Evolutionary conservation across 2,888 invertebrate genomes (phyloP).

Genomic region (Antitype chi): DNA sequence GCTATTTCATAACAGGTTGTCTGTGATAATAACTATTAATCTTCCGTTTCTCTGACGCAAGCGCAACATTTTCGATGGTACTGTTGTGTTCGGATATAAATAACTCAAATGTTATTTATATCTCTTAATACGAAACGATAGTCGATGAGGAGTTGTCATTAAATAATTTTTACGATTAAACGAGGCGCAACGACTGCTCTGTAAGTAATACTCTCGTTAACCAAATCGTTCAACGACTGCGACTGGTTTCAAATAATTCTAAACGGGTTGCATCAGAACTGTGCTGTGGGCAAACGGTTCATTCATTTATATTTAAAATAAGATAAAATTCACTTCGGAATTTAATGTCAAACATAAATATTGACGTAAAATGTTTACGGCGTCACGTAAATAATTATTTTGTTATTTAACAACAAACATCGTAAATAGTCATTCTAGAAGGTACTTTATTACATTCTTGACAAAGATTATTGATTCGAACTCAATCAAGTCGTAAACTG

Average conservation of each 20-base stretch:
- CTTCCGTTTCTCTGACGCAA: conserved; percentile 43
- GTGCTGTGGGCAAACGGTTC: conserved; percentile 66
- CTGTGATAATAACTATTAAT: conserved; percentile 64
- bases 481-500: conserved; percentile 75
- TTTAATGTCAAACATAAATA: conserved; percentile 76
- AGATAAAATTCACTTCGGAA: conserved; percentile 70
- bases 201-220: conserved; percentile 78
- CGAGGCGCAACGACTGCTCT: conserved; percentile 64
- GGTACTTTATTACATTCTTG: conserved; percentile 71
- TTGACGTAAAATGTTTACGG: conserved; percentile 73
- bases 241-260: conserved; percentile 76
- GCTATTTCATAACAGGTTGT: conserved; percentile 61
- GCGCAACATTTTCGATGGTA: conserved; percentile 44
- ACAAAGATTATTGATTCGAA: conserved; percentile 74
- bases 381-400: conserved; percentile 76
- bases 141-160: conserved; percentile 72
- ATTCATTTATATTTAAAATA: conserved; percentile 75
- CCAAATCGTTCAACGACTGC: conserved; percentile 73
- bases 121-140: conserved; percentile 70
- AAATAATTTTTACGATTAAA: conserved; percentile 73
- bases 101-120: conserved; percentile 64
- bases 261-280: conserved; percentile 69
- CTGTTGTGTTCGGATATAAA: conserved; percentile 56
- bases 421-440: conserved; percentile 71
- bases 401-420: conserved; percentile 73